Percentiles rank a stretch among this genome's conserved stretches.
Conservation (phyloP, 92 coral and sea anemone genomes). For the Galaxea fascicularis region DNA sequence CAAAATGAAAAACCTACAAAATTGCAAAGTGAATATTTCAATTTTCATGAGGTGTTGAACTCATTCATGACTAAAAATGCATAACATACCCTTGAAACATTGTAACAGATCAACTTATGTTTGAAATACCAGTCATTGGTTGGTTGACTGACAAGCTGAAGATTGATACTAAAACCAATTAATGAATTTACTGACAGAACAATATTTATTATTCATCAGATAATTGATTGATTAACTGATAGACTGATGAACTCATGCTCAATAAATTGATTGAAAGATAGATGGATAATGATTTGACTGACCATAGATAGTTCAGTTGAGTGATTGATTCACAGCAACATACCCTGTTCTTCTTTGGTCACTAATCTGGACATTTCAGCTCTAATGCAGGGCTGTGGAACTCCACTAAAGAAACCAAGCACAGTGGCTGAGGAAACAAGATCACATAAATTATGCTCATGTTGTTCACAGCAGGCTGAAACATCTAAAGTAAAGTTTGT, state of each 20-base stretch:
- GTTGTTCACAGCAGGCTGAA: background rate
- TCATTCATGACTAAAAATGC: no score
- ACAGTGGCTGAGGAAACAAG: conserved; percentile 64
- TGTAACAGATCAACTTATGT: no score
- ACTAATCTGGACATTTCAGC: conserved; percentile 90
- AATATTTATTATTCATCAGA: background rate
- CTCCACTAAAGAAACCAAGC: conserved; percentile 75
- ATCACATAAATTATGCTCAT: background rate
- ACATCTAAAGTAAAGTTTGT: background rate
- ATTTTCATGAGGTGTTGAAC: no score
- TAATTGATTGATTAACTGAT: background rate
- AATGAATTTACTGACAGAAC: no score
- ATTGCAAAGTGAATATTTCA: no score
- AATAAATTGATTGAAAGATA: background rate
- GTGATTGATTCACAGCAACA: background rate
- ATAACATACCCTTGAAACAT: no score
- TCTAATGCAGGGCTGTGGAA: conserved; percentile 91
- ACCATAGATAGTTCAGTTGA: background rate
- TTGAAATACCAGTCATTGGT: no score
- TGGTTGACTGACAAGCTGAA: no score
- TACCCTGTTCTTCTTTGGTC: conserved; percentile 88
- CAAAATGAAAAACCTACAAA: no score
- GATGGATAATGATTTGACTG: background rate
- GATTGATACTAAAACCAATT: no score
- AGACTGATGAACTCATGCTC: background rate